Percentiles rank a stretch among this genome's conserved stretches.
Conservation (phyloP, 2,113 vertebrate species). For the Chloroceryle aenea region DNA sequence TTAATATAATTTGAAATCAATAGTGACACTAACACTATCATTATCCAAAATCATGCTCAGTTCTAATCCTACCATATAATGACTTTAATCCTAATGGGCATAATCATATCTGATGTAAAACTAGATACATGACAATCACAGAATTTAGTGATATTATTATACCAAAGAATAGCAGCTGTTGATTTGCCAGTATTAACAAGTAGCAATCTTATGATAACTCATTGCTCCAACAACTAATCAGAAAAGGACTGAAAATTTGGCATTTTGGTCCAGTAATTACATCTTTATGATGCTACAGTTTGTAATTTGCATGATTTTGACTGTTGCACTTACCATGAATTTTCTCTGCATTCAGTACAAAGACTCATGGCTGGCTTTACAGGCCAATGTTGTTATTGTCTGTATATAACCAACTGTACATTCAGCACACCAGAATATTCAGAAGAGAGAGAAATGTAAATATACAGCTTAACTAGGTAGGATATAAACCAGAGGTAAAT, state of each 20-base stretch:
- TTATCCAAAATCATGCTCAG: conserved; percentile 60
- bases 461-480: background rate
- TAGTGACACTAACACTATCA: conserved; percentile 58
- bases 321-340: conserved; percentile 30
- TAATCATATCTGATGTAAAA: conserved; percentile 66
- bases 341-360: conserved; percentile 27
- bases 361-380: background rate
- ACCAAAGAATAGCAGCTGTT: conserved; percentile 64
- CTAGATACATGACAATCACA: conserved; percentile 58
- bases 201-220: conserved; percentile 65
- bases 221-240: conserved; percentile 65
- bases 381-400: background rate
- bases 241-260: conserved; percentile 49
- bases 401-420: background rate
- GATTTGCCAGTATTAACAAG: conserved; percentile 69
- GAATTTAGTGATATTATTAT: conserved; percentile 69
- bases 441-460: background rate
- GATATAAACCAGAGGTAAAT: background rate
- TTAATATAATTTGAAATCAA: conserved; percentile 65
- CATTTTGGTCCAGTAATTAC: conserved; percentile 62
- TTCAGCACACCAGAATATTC: background rate
- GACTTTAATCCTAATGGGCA: conserved; percentile 70
- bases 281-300: conserved; percentile 59
- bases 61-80: conserved; percentile 57
- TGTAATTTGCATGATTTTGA: conserved; percentile 62